Evolutionary conservation across 2,797 vertebrate genomes (phyloP).

Genomic region (Amazonetta brasiliensis): DNA sequence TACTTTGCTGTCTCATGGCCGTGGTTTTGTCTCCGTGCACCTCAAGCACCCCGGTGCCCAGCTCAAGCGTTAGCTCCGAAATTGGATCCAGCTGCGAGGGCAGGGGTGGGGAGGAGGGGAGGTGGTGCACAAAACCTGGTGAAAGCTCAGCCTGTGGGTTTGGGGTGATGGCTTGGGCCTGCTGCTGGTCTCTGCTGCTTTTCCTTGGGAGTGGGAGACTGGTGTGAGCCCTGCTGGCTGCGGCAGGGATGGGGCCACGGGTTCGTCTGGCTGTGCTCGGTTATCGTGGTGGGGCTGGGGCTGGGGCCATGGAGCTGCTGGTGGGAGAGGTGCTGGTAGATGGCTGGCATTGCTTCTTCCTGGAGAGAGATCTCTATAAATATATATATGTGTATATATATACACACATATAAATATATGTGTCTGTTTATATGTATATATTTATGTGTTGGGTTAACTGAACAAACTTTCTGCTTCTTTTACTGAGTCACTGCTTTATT

Average conservation of each 20-base stretch:
- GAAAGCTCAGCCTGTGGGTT: not conserved
- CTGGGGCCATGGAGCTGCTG: not conserved
- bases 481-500: not conserved
- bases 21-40: not conserved
- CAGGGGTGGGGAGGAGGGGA: not conserved
- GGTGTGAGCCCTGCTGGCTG: too few relatives aligned
- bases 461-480: not conserved
- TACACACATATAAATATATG: not conserved
- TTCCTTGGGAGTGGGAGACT: not conserved
- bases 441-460: not conserved
- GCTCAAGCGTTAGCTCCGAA: not conserved
- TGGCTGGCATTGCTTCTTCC: not conserved
- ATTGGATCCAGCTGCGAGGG: not conserved
- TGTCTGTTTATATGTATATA: not conserved
- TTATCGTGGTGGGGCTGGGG: accelerated
- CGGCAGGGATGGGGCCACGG: too few relatives aligned
- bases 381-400: not conserved
- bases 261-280: too few relatives aligned
- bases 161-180: not conserved
- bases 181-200: not conserved
- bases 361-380: not conserved
- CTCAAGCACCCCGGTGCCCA: not conserved
- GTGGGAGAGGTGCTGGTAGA: not conserved
- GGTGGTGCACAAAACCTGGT: not conserved
- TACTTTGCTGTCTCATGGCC: not conserved